These are phyloP conservation scores for Ochropleura leucogaster DNA, from an alignment of 2,888 invertebrate genomes.

Conservation along the genomic window DNA sequence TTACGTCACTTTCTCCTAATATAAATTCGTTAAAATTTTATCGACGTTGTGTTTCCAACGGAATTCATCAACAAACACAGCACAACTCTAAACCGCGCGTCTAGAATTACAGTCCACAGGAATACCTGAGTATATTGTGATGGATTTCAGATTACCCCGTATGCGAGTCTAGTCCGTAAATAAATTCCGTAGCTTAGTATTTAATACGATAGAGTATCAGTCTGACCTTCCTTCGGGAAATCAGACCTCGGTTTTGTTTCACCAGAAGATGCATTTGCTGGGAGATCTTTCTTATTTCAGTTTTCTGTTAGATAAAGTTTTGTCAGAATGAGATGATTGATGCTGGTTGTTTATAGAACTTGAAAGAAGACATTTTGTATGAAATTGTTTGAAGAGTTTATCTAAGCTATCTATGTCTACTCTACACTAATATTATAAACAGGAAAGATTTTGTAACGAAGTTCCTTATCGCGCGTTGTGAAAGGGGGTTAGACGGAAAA, in stretches of 20 bases:
- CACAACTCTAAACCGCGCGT: slow-evolving; percentile 52
- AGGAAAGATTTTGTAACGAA: too few species aligned
- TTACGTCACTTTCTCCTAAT: not conserved
- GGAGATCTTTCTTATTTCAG: not conserved
- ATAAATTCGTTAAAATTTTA: not conserved
- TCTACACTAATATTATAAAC: too few species aligned
- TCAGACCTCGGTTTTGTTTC: slow-evolving; percentile 38
- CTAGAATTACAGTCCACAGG: slow-evolving; percentile 62
- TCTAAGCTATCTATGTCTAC: not conserved
- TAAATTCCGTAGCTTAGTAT: slow-evolving; percentile 51
- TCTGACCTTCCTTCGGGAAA: slow-evolving; percentile 47
- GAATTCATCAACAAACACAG: slow-evolving; percentile 20
- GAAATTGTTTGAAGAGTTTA: not conserved
- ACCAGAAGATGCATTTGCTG: slow-evolving; percentile 21
- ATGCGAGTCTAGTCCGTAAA: slow-evolving; percentile 45
- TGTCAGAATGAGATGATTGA: slow-evolving; percentile 9
- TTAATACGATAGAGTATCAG: slow-evolving; percentile 43
- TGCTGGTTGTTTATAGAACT: not conserved
- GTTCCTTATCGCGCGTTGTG: too few species aligned
- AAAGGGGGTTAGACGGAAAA: too few species aligned
- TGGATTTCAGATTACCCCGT: slow-evolving; percentile 54
- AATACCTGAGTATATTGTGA: slow-evolving; percentile 66
- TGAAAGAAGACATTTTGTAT: not conserved
- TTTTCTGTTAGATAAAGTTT: slow-evolving; percentile 15
- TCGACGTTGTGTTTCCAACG: not conserved